Conservation (phyloP, 1,140 invertebrate genomes). For the Ericerus pela region DNA sequence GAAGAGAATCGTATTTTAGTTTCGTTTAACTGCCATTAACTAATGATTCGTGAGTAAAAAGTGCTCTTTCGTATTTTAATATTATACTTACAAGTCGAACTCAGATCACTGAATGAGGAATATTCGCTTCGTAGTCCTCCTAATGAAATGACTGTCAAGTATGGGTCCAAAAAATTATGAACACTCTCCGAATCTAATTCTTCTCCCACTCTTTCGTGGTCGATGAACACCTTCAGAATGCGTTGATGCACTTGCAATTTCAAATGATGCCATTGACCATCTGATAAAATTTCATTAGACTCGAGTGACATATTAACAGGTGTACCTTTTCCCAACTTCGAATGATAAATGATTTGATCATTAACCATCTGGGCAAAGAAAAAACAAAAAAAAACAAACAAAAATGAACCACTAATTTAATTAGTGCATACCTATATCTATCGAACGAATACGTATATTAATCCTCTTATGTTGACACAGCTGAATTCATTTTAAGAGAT, state of each 20-base stretch:
- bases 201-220: slow-evolving; percentile 55
- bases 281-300: slow-evolving; percentile 33
- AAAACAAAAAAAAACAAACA: slow-evolving; percentile 5
- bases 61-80: not conserved
- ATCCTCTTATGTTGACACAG: too few relatives aligned
- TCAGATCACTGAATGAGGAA: slow-evolving; percentile 21
- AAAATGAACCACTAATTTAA: too few relatives aligned
- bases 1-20: not conserved
- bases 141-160: slow-evolving; percentile 58
- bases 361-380: slow-evolving; percentile 34
- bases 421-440: too few relatives aligned
- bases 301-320: slow-evolving; percentile 63
- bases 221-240: slow-evolving; percentile 51
- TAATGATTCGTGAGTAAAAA: not conserved
- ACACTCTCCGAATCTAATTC: slow-evolving; percentile 67
- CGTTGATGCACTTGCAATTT: slow-evolving; percentile 51
- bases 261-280: slow-evolving; percentile 76
- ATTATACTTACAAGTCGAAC: not conserved
- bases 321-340: slow-evolving; percentile 45
- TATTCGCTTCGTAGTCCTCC: slow-evolving; percentile 49
- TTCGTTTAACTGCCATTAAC: not conserved
- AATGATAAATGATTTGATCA: slow-evolving; percentile 57
- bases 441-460: too few relatives aligned
- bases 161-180: slow-evolving; percentile 83
- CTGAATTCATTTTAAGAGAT: too few relatives aligned